Percentiles rank a stretch among this genome's conserved stretches.
These are phyloP conservation scores for Laupala kohalensis DNA, from an alignment of 1,140 invertebrate genomes.

Conservation along the genomic window DNA sequence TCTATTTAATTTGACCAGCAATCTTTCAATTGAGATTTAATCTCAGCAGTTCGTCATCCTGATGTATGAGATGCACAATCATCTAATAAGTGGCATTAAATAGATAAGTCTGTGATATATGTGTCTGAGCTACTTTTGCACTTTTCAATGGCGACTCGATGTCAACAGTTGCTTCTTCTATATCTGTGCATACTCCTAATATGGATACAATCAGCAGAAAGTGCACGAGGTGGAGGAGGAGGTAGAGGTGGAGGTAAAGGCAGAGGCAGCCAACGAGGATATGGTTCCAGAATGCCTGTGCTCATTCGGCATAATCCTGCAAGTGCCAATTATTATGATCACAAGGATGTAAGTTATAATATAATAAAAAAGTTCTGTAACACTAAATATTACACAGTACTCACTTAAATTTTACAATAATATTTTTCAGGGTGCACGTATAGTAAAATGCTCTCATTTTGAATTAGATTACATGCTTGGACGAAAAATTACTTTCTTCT, in stretches of 20 bases:
- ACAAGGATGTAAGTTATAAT: constrained; percentile 48
- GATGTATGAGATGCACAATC: not conserved
- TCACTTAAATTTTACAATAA: not conserved
- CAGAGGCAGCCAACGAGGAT: constrained; percentile 22
- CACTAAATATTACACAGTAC: not conserved
- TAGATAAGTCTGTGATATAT: not conserved
- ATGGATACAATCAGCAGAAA: not conserved
- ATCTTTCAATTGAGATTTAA: not conserved
- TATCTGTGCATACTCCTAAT: not conserved
- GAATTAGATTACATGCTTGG: constrained; percentile 44
- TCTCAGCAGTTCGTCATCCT: not conserved
- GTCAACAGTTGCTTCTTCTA: not conserved
- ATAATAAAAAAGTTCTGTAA: not conserved
- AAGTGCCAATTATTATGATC: constrained; percentile 51
- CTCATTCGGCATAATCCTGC: constrained; percentile 51
- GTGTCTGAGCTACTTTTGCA: not conserved
- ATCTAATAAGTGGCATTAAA: not conserved
- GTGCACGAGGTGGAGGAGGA: constrained; percentile 24
- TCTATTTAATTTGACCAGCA: not conserved
- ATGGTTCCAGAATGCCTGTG: constrained; percentile 39
- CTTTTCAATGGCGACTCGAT: not conserved
- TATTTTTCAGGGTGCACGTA: constrained; percentile 35
- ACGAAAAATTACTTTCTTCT: constrained; percentile 43
- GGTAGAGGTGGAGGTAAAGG: constrained; percentile 23
- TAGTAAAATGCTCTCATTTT: constrained; percentile 42